Evolutionary conservation across 2,888 invertebrate genomes (phyloP).

Genomic region (Drosophila ustulata): DNA sequence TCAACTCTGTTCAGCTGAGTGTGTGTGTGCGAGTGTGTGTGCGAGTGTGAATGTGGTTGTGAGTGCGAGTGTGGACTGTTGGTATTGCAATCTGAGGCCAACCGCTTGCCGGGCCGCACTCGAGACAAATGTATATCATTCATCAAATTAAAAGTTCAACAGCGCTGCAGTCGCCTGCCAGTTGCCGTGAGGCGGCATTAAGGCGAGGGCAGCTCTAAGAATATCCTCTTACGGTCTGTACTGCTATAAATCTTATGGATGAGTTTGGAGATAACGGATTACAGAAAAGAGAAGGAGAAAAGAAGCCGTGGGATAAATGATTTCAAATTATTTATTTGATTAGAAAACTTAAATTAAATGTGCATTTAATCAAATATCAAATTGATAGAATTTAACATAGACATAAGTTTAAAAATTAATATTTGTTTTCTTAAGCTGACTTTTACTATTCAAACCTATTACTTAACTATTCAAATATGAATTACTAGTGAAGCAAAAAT

Average conservation of each 20-base stretch:
- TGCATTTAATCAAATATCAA: too few relatives aligned
- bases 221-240: background rate
- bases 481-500: too few relatives aligned
- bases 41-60: too few relatives aligned
- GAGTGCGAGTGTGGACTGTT: conserved; percentile 26
- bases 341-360: too few relatives aligned
- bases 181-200: conserved; percentile 63
- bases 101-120: conserved; percentile 62
- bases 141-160: conserved; percentile 80
- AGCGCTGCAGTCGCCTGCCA: conserved; percentile 65
- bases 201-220: conserved; percentile 42
- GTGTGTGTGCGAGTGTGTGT: conserved; percentile 25
- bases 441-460: too few relatives aligned
- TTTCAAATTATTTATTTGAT: too few relatives aligned
- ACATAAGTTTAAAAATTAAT: too few relatives aligned
- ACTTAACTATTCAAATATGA: too few relatives aligned
- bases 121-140: conserved; percentile 81
- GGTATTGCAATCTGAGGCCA: conserved; percentile 51
- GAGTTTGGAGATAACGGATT: background rate
- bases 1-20: conserved; percentile 40
- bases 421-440: too few relatives aligned
- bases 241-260: too few relatives aligned
- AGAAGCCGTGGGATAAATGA: too few relatives aligned
- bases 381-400: too few relatives aligned
- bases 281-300: background rate